Conservation (phyloP, 2,888 invertebrate species). For the Melinopterus prodromus region DNA sequence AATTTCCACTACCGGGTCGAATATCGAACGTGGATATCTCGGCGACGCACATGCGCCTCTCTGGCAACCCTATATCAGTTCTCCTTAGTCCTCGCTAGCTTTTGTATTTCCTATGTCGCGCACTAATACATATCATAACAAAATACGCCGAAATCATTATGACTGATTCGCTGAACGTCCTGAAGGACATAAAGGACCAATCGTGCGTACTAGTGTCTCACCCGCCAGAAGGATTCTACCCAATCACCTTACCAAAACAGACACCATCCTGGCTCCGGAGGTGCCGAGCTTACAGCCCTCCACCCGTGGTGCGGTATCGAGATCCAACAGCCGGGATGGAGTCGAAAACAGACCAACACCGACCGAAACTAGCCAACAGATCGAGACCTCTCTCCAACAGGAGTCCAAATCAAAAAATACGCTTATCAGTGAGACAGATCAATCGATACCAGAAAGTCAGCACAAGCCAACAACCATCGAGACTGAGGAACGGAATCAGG, state of each 20-base stretch:
- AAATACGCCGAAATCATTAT: conserved; percentile 54
- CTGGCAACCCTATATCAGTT: conserved; percentile 40
- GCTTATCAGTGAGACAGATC: conserved; percentile 35
- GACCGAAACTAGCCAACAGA: background rate
- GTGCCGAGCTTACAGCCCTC: conserved; percentile 54
- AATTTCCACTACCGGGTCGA: conserved; percentile 38
- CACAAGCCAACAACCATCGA: conserved; percentile 25
- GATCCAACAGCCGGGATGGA: conserved; percentile 50
- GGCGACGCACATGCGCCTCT: conserved; percentile 52
- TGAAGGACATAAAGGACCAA: conserved; percentile 47
- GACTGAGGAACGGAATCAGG: conserved; percentile 27
- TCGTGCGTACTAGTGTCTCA: conserved; percentile 43
- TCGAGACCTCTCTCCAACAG: conserved; percentile 15
- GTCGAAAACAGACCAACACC: conserved; percentile 32
- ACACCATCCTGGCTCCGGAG: conserved; percentile 60
- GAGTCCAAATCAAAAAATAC: conserved; percentile 33
- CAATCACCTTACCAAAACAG: conserved; percentile 39
- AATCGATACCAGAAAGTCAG: conserved; percentile 30
- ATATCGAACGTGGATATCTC: conserved; percentile 51
- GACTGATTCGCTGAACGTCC: conserved; percentile 54
- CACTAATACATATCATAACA: conserved; percentile 53
- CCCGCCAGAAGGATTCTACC: conserved; percentile 41
- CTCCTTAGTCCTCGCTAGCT: conserved; percentile 43
- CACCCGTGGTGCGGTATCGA: conserved; percentile 48
- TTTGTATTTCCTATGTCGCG: conserved; percentile 55